Evolutionary conservation across 1,140 invertebrate species (phyloP).

Genomic region (Armadillidium nasatum): DNA sequence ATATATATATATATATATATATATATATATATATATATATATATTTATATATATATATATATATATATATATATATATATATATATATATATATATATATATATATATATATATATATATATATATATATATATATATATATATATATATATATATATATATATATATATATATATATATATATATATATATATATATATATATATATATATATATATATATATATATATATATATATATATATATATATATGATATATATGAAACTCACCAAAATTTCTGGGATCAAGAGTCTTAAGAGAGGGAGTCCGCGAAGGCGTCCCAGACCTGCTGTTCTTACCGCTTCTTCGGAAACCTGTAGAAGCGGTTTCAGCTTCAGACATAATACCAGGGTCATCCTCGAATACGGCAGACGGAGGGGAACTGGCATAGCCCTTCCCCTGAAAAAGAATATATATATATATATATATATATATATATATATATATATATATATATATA

Average conservation of each 20-base stretch:
- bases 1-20: too few relatives aligned
- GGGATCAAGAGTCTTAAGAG: constrained; percentile 48
- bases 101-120: too few relatives aligned
- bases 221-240: neutral
- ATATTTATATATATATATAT: too few relatives aligned
- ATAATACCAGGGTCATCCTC: constrained; percentile 95
- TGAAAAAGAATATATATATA: too few relatives aligned
- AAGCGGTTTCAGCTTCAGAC: constrained; percentile 92
- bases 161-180: too few relatives aligned
- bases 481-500: neutral
- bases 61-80: too few relatives aligned
- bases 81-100: too few relatives aligned
- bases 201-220: too few relatives aligned
- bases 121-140: too few relatives aligned
- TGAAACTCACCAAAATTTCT: constrained; percentile 31
- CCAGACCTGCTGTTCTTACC: constrained; percentile 85
- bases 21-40: too few relatives aligned
- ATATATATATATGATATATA: neutral
- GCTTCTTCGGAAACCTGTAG: constrained; percentile 78
- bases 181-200: too few relatives aligned
- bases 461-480: neutral
- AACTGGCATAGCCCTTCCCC: neutral
- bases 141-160: too few relatives aligned
- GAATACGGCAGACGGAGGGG: neutral
- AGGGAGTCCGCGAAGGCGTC: constrained; percentile 87